These are phyloP conservation scores for Reticulitermes speratus DNA, from an alignment of 1,140 invertebrate species.

Conservation along the genomic window DNA sequence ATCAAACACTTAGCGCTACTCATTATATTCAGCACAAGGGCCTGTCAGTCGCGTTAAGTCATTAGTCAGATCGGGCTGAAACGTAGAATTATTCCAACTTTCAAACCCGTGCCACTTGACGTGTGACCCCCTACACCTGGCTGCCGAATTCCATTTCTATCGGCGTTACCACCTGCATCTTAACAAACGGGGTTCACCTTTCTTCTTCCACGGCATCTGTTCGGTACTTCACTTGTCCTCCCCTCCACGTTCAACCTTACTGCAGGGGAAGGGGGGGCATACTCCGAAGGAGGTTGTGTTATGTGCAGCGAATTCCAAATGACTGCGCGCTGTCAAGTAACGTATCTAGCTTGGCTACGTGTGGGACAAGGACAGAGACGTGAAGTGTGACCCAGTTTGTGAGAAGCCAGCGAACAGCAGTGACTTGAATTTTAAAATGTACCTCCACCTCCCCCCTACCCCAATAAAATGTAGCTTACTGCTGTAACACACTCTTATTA, in stretches of 20 bases:
- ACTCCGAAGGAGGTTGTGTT: neutral
- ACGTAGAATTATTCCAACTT: no score
- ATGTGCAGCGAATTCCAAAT: neutral
- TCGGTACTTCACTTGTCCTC: neutral
- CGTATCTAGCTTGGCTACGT: neutral
- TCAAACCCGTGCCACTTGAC: no score
- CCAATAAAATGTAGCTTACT: neutral
- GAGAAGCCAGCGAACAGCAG: neutral
- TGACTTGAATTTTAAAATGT: neutral
- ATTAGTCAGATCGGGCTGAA: no score
- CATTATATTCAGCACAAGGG: no score
- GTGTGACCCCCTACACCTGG: no score
- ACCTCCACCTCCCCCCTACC: neutral
- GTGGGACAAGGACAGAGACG: neutral
- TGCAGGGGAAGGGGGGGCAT: no score
- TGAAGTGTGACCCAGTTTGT: neutral
- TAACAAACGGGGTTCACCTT: neutral
- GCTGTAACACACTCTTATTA: neutral
- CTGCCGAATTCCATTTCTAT: no score
- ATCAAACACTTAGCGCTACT: no score
- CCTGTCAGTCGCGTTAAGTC: no score
- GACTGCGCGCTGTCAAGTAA: neutral
- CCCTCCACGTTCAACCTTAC: no score
- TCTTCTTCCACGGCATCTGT: neutral
- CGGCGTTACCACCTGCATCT: neutral